phyloP scores from a whole-genome alignment of 2,888 invertebrate species.

The Drosophila yooni region DNA sequence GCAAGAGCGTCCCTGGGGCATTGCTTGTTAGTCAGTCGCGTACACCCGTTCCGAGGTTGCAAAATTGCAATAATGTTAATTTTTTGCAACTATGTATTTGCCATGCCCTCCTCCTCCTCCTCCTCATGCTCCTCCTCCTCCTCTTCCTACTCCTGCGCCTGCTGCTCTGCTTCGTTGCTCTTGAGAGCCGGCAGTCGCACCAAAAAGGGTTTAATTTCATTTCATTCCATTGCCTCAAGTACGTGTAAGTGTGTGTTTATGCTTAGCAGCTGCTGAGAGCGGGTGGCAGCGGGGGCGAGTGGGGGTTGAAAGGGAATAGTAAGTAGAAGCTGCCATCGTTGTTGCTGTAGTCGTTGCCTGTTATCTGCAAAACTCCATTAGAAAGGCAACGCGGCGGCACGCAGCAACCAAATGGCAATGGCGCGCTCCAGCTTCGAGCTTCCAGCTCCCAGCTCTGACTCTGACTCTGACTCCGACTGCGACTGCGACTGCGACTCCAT shows the following conservation, averaged over 20 bases:
- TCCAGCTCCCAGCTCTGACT: conserved; percentile 11
- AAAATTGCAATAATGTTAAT: conserved; percentile 76
- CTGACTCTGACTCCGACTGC: neutral
- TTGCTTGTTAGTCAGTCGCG: conserved; percentile 54
- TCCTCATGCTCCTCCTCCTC: neutral
- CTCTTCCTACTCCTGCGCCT: neutral
- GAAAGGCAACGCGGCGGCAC: conserved; percentile 70
- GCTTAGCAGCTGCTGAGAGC: conserved; percentile 53
- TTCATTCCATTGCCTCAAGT: conserved; percentile 67
- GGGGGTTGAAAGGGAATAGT: neutral
- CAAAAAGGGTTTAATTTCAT: conserved; percentile 82
- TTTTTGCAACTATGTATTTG: conserved; percentile 69
- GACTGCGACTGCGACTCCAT: conserved; percentile 24
- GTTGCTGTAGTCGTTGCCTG: conserved; percentile 51
- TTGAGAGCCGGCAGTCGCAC: conserved; percentile 46
- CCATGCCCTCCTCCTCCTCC: conserved; percentile 15
- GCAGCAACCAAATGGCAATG: conserved; percentile 76
- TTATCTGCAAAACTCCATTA: conserved; percentile 82
- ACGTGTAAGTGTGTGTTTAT: conserved; percentile 80
- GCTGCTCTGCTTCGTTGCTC: conserved; percentile 2
- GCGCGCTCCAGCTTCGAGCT: conserved; percentile 49
- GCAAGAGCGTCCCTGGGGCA: conserved; percentile 45
- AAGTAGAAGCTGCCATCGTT: conserved; percentile 40
- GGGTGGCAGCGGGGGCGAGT: neutral
- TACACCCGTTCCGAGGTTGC: conserved; percentile 38